Evolutionary conservation across 1,140 invertebrate genomes (phyloP).

Genomic region (Trichonephila clavata): DNA sequence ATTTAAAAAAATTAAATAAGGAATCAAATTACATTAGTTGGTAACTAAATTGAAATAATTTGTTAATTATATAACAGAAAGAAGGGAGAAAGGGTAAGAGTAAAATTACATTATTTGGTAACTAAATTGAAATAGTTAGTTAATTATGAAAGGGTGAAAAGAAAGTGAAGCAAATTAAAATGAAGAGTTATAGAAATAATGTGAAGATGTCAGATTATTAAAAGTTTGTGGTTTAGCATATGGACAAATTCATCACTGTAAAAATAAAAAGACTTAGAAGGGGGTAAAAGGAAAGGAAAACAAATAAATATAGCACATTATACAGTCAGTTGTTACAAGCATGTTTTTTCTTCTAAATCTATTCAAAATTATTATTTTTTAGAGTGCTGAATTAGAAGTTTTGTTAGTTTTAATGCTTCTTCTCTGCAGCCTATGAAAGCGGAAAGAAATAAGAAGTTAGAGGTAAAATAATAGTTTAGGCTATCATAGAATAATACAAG

Average conservation of each 20-base stretch:
- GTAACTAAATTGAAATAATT: not conserved
- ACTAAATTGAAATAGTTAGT: slow-evolving; percentile 14
- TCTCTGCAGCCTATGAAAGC: slow-evolving; percentile 77
- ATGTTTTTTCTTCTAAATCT: not conserved
- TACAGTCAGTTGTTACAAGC: not conserved
- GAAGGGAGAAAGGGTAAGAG: not conserved
- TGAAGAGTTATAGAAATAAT: not conserved
- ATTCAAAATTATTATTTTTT: slow-evolving; percentile 22
- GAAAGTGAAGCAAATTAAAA: not conserved
- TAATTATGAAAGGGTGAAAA: too few relatives aligned
- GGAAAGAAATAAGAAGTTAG: slow-evolving; percentile 70
- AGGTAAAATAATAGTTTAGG: not conserved
- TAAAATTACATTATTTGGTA: too few relatives aligned
- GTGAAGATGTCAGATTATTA: not conserved
- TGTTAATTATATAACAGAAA: not conserved
- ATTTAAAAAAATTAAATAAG: not conserved
- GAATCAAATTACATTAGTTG: not conserved
- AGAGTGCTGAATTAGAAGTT: slow-evolving; percentile 70
- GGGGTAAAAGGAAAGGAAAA: not conserved
- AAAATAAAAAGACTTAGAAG: not conserved
- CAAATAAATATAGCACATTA: slow-evolving; percentile 6
- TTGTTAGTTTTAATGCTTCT: slow-evolving; percentile 77
- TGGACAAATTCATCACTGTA: slow-evolving; percentile 47
- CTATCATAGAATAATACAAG: not conserved
- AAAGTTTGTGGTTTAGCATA: slow-evolving; percentile 31